Evolutionary conservation across 1,140 invertebrate genomes (phyloP).

Genomic region (Bombus terrestris): DNA sequence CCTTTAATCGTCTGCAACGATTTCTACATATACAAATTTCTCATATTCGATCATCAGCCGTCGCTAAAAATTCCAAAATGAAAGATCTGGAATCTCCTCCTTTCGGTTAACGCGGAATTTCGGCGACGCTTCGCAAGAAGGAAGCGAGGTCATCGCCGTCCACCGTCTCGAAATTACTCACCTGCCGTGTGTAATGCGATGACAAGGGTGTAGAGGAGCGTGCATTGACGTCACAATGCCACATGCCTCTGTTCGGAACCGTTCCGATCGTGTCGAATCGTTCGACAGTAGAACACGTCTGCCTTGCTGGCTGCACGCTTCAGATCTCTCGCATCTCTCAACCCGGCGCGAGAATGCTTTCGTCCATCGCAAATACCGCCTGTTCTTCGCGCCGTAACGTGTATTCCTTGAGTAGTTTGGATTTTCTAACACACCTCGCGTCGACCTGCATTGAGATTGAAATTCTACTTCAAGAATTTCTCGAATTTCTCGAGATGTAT

Average conservation of each 20-base stretch:
- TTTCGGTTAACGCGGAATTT: neutral
- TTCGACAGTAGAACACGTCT: slow-evolving; percentile 28
- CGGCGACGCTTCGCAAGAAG: neutral
- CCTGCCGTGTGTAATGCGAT: slow-evolving; percentile 47
- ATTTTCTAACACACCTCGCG: slow-evolving; percentile 4
- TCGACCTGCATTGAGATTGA: neutral
- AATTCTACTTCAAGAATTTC: neutral
- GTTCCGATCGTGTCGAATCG: slow-evolving; percentile 50
- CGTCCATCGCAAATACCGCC: slow-evolving; percentile 19
- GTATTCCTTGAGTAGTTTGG: slow-evolving; percentile 5
- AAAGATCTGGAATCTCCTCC: too few species aligned
- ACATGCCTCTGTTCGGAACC: slow-evolving; percentile 24
- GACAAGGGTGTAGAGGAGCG: slow-evolving; percentile 64
- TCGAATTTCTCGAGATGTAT: neutral
- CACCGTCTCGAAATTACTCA: slow-evolving; percentile 54
- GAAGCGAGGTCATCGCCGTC: slow-evolving; percentile 27
- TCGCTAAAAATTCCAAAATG: too few species aligned
- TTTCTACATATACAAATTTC: too few species aligned
- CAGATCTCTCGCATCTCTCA: slow-evolving; percentile 11
- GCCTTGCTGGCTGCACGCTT: slow-evolving; percentile 40
- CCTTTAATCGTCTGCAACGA: neutral
- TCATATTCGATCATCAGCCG: too few species aligned
- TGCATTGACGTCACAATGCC: slow-evolving; percentile 66
- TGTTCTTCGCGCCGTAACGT: slow-evolving; percentile 7
- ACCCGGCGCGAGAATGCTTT: slow-evolving; percentile 20